These are phyloP conservation scores for Dryobates pubescens DNA, from an alignment of 2,797 vertebrate species.

Conservation along the genomic window DNA sequence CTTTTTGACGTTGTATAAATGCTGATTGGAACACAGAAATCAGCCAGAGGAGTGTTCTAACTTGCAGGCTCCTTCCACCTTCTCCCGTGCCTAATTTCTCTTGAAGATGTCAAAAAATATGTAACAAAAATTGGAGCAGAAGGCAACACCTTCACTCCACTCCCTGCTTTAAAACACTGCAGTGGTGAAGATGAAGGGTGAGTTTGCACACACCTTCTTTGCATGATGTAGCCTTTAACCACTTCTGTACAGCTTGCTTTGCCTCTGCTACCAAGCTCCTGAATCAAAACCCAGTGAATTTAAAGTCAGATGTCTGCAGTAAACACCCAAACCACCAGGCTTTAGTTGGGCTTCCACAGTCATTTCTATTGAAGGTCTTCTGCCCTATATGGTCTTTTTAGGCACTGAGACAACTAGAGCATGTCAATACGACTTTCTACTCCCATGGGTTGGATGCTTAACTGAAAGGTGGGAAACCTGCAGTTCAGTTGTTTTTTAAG, in stretches of 20 bases:
- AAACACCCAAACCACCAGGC: background rate
- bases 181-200: background rate
- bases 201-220: background rate
- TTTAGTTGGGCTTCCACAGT: background rate
- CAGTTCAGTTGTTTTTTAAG: background rate
- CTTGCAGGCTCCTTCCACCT: background rate
- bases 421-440: background rate
- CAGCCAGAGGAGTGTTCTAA: background rate
- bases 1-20: conserved; percentile 33
- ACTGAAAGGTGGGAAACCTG: background rate
- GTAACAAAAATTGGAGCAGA: background rate
- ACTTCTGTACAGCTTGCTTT: background rate
- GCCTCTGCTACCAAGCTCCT: background rate
- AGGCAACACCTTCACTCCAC: background rate
- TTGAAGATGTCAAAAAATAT: background rate
- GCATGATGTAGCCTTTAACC: background rate
- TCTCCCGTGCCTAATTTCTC: background rate
- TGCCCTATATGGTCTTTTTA: background rate
- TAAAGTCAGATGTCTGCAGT: background rate
- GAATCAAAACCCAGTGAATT: background rate
- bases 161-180: background rate
- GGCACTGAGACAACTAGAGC: background rate
- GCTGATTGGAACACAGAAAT: conserved; percentile 26
- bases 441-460: background rate
- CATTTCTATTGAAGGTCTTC: background rate